Conservation (phyloP, 2,888 invertebrate genomes). For the Caenorhabditis angaria region DNA sequence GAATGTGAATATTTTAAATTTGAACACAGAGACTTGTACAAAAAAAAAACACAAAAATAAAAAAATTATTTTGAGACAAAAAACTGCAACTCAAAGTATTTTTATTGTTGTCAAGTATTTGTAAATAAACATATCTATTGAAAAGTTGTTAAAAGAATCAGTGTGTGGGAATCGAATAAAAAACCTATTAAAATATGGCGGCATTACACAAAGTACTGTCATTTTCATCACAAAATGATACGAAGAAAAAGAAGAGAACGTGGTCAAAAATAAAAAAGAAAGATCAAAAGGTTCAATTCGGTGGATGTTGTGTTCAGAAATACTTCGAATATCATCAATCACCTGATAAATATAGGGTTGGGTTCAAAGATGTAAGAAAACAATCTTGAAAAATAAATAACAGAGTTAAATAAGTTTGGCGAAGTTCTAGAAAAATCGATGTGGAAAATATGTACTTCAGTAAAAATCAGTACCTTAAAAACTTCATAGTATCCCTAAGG, state of each 20-base stretch:
- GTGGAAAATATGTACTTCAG: no score
- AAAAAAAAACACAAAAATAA: background rate
- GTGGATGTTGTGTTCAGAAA: no score
- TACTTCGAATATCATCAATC: background rate
- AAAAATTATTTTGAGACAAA: background rate
- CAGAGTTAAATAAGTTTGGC: no score
- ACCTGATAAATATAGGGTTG: background rate
- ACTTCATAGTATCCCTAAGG: no score
- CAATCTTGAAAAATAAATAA: no score
- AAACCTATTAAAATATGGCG: background rate
- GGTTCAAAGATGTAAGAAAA: no score
- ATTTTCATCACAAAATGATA: background rate
- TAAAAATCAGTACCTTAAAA: no score
- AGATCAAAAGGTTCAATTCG: background rate
- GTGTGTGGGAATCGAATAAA: background rate
- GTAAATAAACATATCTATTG: background rate
- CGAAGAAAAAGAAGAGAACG: constrained; percentile 3
- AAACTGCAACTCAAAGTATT: background rate
- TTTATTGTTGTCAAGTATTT: background rate
- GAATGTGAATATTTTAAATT: background rate
- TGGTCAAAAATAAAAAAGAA: background rate
- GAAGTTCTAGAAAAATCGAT: no score
- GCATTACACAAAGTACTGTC: constrained; percentile 1
- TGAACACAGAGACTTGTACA: background rate
- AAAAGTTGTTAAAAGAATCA: no score